Evolutionary conservation across 2,888 invertebrate genomes (phyloP).

Genomic region (Ophion ellenae): DNA sequence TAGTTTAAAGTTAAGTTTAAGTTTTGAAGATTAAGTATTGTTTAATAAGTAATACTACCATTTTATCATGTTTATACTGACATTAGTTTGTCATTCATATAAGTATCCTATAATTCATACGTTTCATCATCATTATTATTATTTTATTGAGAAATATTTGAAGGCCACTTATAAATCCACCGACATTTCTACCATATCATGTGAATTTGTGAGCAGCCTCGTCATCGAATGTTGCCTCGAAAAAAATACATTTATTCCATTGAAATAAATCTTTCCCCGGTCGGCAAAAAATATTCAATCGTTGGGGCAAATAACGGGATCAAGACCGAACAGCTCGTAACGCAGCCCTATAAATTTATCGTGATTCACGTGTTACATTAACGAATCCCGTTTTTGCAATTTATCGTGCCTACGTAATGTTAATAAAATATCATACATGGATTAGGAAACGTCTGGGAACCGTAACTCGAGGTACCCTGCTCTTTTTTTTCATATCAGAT

Average conservation of each 20-base stretch:
- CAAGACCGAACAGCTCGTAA: neutral
- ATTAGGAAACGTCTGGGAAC: conserved; percentile 48
- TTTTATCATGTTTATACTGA: neutral
- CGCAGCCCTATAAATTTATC: neutral
- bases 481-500: conserved; percentile 42
- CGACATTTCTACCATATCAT: neutral
- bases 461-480: conserved; percentile 20
- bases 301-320: neutral
- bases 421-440: conserved; percentile 6
- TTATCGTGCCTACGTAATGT: neutral
- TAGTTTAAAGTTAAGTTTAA: no score
- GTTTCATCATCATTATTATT: neutral
- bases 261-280: neutral
- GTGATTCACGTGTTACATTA: neutral
- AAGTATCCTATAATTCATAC: neutral
- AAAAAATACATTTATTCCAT: neutral
- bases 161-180: neutral
- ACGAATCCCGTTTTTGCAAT: neutral
- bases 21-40: no score
- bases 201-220: neutral
- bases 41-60: neutral
- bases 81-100: neutral
- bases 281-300: neutral
- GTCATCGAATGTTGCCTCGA: neutral
- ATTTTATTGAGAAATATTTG: neutral